phyloP scores from a whole-genome alignment of 2,797 vertebrate species.

The Esox masquinongy region DNA sequence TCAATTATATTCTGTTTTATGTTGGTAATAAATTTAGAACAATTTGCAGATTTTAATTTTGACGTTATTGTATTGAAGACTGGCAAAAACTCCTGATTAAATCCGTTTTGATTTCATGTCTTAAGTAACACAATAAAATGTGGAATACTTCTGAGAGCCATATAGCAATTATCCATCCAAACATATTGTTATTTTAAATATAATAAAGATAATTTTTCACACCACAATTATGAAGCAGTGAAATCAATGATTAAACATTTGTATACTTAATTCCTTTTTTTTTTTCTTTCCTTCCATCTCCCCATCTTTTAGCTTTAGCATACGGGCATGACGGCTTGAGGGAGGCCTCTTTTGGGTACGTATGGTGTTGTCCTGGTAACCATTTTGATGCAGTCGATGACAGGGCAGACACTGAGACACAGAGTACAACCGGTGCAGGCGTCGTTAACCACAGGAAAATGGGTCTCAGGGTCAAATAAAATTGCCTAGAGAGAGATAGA shows the following conservation, averaged over 20 bases:
- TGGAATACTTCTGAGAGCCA: no score
- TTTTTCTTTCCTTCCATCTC: neutral
- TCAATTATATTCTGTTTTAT: no score
- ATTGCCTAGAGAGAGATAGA: conserved; percentile 74
- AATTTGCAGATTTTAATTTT: no score
- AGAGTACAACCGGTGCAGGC: conserved; percentile 85
- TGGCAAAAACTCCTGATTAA: no score
- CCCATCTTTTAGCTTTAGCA: conserved; percentile 49
- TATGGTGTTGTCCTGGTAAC: conserved; percentile 85
- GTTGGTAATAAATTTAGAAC: no score
- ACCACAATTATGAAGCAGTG: conserved; percentile 61
- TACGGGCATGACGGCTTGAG: conserved; percentile 69
- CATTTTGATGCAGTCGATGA: conserved; percentile 88
- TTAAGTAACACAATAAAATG: no score
- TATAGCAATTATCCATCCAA: conserved; percentile 48
- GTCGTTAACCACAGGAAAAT: conserved; percentile 80
- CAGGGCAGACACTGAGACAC: conserved; percentile 84
- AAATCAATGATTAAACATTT: conserved; percentile 56
- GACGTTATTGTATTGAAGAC: no score
- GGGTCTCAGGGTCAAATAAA: conserved; percentile 80
- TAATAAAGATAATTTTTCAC: conserved; percentile 59
- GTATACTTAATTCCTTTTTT: conserved; percentile 10
- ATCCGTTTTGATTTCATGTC: no score
- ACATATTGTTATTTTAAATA: conserved; percentile 54
- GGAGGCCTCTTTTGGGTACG: conserved; percentile 80